Conservation (phyloP, 23 tunicate species). For the Clavelina lepadiformis region DNA sequence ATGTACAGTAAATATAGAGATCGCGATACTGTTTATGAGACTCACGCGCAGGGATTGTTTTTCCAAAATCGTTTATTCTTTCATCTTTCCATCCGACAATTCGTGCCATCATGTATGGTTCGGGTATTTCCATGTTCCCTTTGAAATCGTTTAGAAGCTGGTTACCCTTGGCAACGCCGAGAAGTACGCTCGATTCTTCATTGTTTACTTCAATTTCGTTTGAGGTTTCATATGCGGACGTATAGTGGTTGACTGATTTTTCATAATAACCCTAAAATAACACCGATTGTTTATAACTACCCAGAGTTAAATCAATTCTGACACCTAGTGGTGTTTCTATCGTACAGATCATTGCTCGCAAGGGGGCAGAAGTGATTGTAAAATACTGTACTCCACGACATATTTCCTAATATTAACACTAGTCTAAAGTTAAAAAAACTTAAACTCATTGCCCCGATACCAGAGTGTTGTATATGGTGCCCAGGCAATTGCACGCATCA, state of each 20-base stretch:
- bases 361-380: too few species aligned
- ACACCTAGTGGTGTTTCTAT: too few species aligned
- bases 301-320: too few species aligned
- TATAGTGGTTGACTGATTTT: slow-evolving; percentile 32
- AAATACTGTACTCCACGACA: too few species aligned
- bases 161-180: slow-evolving; percentile 75
- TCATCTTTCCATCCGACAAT: slow-evolving; percentile 66
- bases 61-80: slow-evolving; percentile 39
- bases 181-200: slow-evolving; percentile 33
- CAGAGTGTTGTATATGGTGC: slow-evolving; percentile 61
- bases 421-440: too few species aligned
- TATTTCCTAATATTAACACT: too few species aligned
- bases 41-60: slow-evolving; percentile 31
- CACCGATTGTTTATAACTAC: background rate
- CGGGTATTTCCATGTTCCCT: slow-evolving; percentile 52
- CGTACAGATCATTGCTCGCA: too few species aligned
- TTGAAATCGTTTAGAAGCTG: slow-evolving; percentile 38
- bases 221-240: slow-evolving; percentile 45
- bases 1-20: too few species aligned
- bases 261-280: slow-evolving; percentile 60
- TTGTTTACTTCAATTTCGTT: slow-evolving; percentile 12
- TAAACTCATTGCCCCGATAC: too few species aligned
- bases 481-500: slow-evolving; percentile 73
- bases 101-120: slow-evolving; percentile 53
- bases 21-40: too few species aligned